These are phyloP conservation scores for Sitobion miscanthi DNA, from an alignment of 1,140 invertebrate genomes.

Conservation along the genomic window DNA sequence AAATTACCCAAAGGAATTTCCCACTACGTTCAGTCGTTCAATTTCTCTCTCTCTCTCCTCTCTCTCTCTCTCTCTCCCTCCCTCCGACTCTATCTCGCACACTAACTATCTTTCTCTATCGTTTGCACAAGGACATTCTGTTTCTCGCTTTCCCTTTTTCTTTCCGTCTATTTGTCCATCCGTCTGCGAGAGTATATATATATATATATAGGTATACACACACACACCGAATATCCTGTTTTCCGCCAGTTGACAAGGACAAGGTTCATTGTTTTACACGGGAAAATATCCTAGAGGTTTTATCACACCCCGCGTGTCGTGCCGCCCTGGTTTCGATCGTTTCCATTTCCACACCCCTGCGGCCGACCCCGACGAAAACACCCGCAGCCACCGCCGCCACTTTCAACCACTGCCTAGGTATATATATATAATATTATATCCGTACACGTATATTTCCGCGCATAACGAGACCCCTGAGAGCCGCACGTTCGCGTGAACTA, in stretches of 20 bases:
- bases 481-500: background rate
- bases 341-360: slow-evolving; percentile 29
- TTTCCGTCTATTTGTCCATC: background rate
- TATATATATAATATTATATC: background rate
- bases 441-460: background rate
- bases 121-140: background rate
- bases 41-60: background rate
- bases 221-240: background rate
- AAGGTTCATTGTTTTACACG: slow-evolving; percentile 18
- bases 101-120: background rate
- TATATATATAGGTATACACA: no score
- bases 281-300: slow-evolving; percentile 22
- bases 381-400: background rate
- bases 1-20: slow-evolving; percentile 53
- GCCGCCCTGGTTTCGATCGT: background rate
- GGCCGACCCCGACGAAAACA: background rate
- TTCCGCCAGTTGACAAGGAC: slow-evolving; percentile 1
- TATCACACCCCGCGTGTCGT: background rate
- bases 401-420: background rate
- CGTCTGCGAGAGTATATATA: background rate
- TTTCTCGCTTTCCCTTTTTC: background rate
- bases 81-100: background rate
- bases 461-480: slow-evolving; percentile 26
- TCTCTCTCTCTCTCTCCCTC: background rate
- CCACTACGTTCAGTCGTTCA: background rate